Base-by-base conservation (phyloP, 23 tunicate species). In the Trididemnum nubilum region DNA sequence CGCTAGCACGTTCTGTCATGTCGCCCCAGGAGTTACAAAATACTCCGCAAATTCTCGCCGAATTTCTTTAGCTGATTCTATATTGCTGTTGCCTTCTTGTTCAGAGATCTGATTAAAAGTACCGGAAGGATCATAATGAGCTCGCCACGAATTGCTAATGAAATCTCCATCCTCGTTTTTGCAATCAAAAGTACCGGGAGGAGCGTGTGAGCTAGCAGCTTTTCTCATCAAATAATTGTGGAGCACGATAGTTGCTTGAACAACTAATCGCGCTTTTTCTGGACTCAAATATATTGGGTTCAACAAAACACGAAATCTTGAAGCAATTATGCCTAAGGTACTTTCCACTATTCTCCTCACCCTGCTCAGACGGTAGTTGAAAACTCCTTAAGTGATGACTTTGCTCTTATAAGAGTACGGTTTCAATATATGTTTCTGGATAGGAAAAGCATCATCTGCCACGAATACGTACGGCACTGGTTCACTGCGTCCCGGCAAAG, bases 401-500 rank as follows among this genome's bases (percentile, higher is more conserved):
- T 39, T 40, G 67, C 28, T n/a, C 40, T 40, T 75, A 27, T 36
- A 21, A 18, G 80, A 67, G 28, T 75, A 75, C 27, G 80, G 69
- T 40, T 40, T 38, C 69, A 39, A 38, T 5, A 75, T 33, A 40
- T 75, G 39, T 9, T 75, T 22, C 67, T 37, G 80, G 21, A 75
- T 5, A 7, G 80, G 80, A 75, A 75, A 75, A 33, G 80, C 80
- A 7, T 75, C 80, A 30, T 75, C 69, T 19, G 24, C 80, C 63
- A 75, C 60, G 28, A 75, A 19, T 2, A 75, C 80, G 40, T 75
- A 40, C 22, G 80, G 80, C 29, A 75, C 33, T 19, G 80, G 4
- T 12, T 38, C 40, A 12, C 18, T 37, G 15, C 27, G 33, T 5
- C 63, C 63, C 15, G 69, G 28, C 80, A 75, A 75, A 28, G 26